phyloP scores from a whole-genome alignment of 2,113 vertebrate species.

The Cyanoramphus novaezelandiae region DNA sequence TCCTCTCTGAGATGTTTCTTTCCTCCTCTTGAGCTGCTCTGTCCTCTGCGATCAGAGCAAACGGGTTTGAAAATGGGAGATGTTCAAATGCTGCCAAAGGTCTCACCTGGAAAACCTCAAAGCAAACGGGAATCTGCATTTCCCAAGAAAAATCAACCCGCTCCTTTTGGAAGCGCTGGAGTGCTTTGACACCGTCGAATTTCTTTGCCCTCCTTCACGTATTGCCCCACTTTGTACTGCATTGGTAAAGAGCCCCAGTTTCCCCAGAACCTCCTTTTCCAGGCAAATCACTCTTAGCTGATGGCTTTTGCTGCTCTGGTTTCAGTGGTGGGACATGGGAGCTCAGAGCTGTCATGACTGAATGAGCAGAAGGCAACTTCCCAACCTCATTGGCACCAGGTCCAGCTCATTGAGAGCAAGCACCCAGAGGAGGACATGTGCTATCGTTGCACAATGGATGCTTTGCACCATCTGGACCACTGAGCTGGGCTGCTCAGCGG shows the following conservation, averaged over 20 bases:
- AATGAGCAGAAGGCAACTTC: not conserved
- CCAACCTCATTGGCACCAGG: rapidly evolving
- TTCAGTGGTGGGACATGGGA: not conserved
- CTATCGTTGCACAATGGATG: not conserved
- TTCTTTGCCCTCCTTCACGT: not conserved
- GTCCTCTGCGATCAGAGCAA: not conserved
- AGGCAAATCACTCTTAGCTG: not conserved
- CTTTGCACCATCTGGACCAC: not conserved
- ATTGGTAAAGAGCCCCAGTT: not conserved
- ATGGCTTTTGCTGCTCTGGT: not conserved
- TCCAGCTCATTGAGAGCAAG: not conserved
- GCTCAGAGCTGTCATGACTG: not conserved
- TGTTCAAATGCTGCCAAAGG: not conserved
- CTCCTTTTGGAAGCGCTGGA: not conserved
- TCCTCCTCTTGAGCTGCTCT: not conserved
- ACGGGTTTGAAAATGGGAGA: not conserved
- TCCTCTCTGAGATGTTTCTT: not conserved
- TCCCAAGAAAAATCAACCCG: rapidly evolving
- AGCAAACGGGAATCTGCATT: not conserved
- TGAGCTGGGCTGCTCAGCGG: rapidly evolving
- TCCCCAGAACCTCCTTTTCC: not conserved
- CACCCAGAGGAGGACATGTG: not conserved
- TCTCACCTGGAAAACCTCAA: not conserved
- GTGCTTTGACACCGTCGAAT: not conserved
- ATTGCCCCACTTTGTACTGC: not conserved